A percentile compares a stretch with the other conserved stretches of the same genome.
Evolutionary conservation across 2,113 vertebrate species (phyloP).

Genomic region (Tachycineta bicolor): DNA sequence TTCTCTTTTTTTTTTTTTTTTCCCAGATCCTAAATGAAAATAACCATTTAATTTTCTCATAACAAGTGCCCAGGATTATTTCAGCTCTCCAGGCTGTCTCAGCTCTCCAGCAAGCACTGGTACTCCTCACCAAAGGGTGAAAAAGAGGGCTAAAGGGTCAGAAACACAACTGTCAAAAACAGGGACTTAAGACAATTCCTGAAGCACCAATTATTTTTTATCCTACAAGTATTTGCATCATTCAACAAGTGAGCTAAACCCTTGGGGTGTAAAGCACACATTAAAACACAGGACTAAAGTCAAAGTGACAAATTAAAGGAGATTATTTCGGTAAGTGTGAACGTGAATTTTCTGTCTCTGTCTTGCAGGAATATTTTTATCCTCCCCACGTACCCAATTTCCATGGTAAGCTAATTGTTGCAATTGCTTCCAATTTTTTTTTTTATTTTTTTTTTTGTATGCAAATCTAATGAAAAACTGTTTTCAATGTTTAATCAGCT

Average conservation of each 20-base stretch:
- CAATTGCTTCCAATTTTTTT: neutral
- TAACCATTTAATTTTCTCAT: neutral
- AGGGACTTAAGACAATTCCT: neutral
- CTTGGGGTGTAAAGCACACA: neutral
- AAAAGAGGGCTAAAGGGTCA: neutral
- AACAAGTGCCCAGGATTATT: neutral
- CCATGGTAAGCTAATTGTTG: constrained; percentile 11
- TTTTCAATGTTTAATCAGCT: constrained; percentile 56
- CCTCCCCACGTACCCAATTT: neutral
- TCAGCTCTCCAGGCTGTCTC: neutral
- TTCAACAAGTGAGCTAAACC: neutral
- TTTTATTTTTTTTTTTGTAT: neutral
- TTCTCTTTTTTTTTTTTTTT: neutral
- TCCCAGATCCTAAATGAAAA: neutral
- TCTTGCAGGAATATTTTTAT: neutral
- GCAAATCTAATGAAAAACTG: constrained; percentile 60
- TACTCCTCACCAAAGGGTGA: neutral
- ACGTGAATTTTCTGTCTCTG: neutral
- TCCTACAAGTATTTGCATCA: neutral
- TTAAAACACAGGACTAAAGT: neutral
- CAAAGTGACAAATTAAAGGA: neutral
- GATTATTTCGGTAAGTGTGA: neutral
- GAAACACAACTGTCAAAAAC: neutral
- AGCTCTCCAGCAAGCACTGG: neutral
- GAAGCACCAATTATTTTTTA: neutral